Evolutionary conservation across 2,113 vertebrate species (phyloP), one percentile per base, ranked within the genome.

Genomic region (Maccullochella peelii): DNA sequence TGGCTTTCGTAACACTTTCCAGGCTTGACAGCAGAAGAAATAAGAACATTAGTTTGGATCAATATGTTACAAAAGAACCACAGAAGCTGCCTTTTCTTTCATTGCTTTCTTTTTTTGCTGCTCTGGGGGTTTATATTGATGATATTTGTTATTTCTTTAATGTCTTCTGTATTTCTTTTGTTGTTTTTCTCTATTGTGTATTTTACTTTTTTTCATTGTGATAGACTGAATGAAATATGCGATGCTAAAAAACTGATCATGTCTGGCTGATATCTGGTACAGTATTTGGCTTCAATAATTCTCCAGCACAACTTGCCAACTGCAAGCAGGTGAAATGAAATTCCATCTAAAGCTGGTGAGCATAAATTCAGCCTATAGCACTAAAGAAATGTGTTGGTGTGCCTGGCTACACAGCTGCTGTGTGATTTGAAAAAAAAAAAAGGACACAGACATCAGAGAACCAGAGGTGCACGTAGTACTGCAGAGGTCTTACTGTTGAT

Each of bases 401-500:
- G 14, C 44, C 9, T 57, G 49, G 38, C 15, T 27, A 20, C 47
- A 49, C 2, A 30, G 15, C 68, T 66, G 18, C 40, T 40, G 8
- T 47, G 30, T 83, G 36, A 69, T 66, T 36, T 42, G n/a, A 30
- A 42, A 49, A 47, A 3, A 47, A 3, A 52, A 21, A 50, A 49
- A 4, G 33, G 21, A 67, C 15, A 71, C 4, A 4, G 23, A 25
- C 15, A 47, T 59, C 6, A 52, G 38, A 40, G 30, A 71, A 52
- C 25, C 49, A 65, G 0, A 71, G 15, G 10, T 2, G 58, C 6
- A 21, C 16, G 27, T 20, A 7, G 9, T 11, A 1, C 27, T 11
- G 6, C 4, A 63, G 33, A 30, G 0, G 1, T 23, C 93, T 94
- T 89, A 94, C 94, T 93, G 88, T 93, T 94, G 76, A 91, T 93